phyloP scores from a whole-genome alignment of 30 jellyfish, hydroid and myxozoan genomes.

The Cassiopea xamachana region DNA sequence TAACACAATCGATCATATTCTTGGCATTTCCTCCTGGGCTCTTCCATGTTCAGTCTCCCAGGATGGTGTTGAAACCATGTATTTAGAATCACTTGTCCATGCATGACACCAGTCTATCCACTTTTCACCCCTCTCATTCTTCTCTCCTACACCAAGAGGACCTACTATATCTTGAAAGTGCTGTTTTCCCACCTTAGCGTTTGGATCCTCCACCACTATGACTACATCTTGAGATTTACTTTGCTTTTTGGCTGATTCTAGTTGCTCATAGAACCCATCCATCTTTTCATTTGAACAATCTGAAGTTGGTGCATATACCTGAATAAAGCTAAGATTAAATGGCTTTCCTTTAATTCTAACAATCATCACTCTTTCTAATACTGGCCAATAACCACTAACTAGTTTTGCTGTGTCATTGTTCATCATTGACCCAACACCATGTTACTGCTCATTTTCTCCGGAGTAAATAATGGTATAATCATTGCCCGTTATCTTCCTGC shows the following conservation, averaged over 20 bases:
- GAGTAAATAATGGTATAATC: not conserved
- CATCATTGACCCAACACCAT: not conserved
- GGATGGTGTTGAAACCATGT: not conserved
- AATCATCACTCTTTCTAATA: not conserved
- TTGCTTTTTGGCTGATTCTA: not conserved
- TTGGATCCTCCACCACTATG: not conserved
- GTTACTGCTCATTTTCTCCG: not conserved
- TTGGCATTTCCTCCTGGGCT: not conserved
- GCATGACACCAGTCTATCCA: not conserved
- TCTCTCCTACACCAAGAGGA: not conserved
- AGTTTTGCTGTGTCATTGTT: not conserved
- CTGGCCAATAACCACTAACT: not conserved
- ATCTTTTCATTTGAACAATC: not conserved
- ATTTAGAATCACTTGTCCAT: not conserved
- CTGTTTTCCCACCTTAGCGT: not conserved
- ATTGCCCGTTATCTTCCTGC: not conserved
- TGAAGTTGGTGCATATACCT: not conserved
- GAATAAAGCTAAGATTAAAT: not conserved
- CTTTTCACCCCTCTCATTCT: not conserved
- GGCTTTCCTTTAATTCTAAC: not conserved
- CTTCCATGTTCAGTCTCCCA: not conserved
- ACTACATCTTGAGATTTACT: not conserved
- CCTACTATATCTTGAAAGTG: not conserved
- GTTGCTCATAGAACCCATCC: not conserved
- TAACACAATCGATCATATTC: not conserved